These are phyloP conservation scores for Netelia fuscicornis DNA, from an alignment of 2,888 invertebrate species.

Conservation along the genomic window DNA sequence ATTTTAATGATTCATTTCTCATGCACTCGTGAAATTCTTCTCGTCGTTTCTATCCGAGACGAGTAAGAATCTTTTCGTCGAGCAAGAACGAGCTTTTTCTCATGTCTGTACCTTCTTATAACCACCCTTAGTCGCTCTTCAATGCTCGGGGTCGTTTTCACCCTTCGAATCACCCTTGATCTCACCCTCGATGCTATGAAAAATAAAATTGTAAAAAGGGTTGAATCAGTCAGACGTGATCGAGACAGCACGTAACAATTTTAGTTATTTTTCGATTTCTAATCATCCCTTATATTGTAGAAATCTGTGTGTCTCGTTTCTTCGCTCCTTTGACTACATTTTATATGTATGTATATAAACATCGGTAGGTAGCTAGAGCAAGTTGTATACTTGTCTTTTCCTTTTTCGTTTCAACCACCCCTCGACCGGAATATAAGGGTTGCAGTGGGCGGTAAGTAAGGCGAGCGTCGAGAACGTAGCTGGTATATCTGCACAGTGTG, in stretches of 20 bases:
- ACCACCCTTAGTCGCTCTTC: conserved; percentile 62
- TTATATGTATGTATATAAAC: not conserved
- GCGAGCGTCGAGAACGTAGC: conserved; percentile 72
- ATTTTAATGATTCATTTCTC: conserved; percentile 14
- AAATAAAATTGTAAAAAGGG: too few species aligned
- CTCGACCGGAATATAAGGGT: conserved; percentile 81
- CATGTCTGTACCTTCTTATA: conserved; percentile 69
- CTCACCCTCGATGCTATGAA: conserved; percentile 13
- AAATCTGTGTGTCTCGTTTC: conserved; percentile 43
- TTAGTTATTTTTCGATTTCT: too few species aligned
- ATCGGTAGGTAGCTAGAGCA: conserved; percentile 40
- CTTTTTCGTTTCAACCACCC: conserved; percentile 60
- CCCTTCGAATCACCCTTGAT: conserved; percentile 66
- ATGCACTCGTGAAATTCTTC: conserved; percentile 39
- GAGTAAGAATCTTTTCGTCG: conserved; percentile 41
- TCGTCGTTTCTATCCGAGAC: conserved; percentile 22
- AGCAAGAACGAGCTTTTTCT: conserved; percentile 68
- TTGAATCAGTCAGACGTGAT: too few species aligned
- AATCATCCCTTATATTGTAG: too few species aligned
- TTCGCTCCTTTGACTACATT: conserved; percentile 58
- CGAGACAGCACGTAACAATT: too few species aligned
- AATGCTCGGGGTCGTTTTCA: conserved; percentile 72
- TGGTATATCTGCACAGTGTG: conserved; percentile 25
- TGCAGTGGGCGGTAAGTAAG: conserved; percentile 81
- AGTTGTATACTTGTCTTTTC: conserved; percentile 52